Evolutionary conservation across 2,797 vertebrate genomes (phyloP), one percentile per base, ranked within the genome.

Genomic region (Cichlasoma orientale): DNA sequence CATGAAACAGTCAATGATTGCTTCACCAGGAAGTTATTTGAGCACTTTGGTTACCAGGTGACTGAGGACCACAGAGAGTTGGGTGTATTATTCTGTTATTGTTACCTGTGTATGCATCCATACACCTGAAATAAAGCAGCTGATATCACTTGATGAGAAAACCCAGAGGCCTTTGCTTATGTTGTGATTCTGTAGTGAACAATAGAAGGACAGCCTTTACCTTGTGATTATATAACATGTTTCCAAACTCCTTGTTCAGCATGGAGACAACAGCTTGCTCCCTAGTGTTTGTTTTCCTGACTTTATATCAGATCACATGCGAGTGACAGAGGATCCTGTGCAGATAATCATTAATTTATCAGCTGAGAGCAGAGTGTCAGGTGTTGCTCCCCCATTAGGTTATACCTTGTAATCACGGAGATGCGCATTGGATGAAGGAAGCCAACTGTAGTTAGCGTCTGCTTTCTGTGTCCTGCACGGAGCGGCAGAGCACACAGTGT

Each of bases 311-410:
- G 89, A 90, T 94, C 90, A 82, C 92, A 92, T 56, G 84, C 54
- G 23, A 73, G 70, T 55, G 89, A 90, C 83, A 93, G 78, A 74
- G 31, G 94, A 95, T 90, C 91, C 86, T 82, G 61, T 82, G 80
- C 80, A 87, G 75, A 58, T 86, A 66, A 85, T 94, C 74, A 94
- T 93, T 93, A 91, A 95, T 95, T 91, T 72, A 93, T 93, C 85
- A 91, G 83, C 80, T 41, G 63, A 88, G 76, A 71, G 63, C 58
- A 18, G 75, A 77, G 92, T 66, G 86, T 95, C 91, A 76, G 88
- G 90, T 95, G 84, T 94, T 92, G 74, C 10, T 68, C 36, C 54
- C 59, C 83, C 75, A 41, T 90, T 38, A 74, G 38, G 80, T 87
- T 87, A 85, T 87, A 86, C 72, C 86, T 89, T 12, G 84, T 86